Evolutionary conservation across 1,140 invertebrate genomes (phyloP).

Genomic region (Aphelinus certus): DNA sequence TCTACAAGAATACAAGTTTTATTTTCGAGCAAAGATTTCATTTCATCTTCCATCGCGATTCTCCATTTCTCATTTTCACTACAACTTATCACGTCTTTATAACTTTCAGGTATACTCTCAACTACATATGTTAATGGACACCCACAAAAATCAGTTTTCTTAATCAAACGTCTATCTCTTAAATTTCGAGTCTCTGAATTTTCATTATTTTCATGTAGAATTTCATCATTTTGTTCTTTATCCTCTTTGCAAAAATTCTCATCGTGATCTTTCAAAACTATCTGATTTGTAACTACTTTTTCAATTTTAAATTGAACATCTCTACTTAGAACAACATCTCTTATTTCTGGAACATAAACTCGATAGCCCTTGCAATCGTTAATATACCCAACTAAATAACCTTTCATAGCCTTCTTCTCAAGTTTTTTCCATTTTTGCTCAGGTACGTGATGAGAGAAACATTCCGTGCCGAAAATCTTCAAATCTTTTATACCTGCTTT

Average conservation of each 20-base stretch:
- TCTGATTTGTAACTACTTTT: not conserved
- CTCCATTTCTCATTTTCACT: slow-evolving; percentile 36
- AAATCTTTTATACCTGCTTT: slow-evolving; percentile 1
- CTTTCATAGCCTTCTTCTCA: slow-evolving; percentile 18
- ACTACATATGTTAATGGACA: not conserved
- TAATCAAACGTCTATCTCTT: not conserved
- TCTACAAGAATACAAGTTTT: slow-evolving; percentile 42
- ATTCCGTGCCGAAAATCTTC: slow-evolving; percentile 26
- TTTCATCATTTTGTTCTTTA: too few species aligned
- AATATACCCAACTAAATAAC: slow-evolving; percentile 32
- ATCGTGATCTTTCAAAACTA: too few species aligned
- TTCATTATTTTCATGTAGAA: too few species aligned
- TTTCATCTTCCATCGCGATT: slow-evolving; percentile 43
- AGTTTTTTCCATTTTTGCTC: slow-evolving; percentile 26
- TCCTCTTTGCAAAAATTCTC: too few species aligned
- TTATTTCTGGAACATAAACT: slow-evolving; percentile 26
- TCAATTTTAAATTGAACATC: slow-evolving; percentile 31
- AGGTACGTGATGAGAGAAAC: slow-evolving; percentile 17
- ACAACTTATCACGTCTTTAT: slow-evolving; percentile 20
- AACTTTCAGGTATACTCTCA: slow-evolving; percentile 5
- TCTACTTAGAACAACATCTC: slow-evolving; percentile 21
- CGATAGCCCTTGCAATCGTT: slow-evolving; percentile 32
- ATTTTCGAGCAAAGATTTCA: slow-evolving; percentile 40
- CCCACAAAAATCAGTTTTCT: slow-evolving; percentile 10
- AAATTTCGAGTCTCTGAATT: not conserved